phyloP scores from a whole-genome alignment of 2,797 vertebrate genomes.

The Myotis daubentonii region DNA sequence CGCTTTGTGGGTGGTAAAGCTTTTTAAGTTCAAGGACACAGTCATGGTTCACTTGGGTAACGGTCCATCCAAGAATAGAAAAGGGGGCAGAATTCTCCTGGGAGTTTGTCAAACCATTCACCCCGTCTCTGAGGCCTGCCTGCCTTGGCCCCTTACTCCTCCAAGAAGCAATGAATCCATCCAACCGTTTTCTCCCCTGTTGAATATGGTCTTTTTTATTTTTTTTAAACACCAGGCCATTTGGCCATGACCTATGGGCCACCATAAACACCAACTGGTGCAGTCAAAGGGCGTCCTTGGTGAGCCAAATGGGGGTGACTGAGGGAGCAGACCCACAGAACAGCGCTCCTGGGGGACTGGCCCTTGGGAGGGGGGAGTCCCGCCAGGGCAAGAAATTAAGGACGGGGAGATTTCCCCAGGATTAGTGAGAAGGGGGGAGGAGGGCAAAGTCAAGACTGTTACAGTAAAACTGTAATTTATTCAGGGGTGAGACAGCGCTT shows the following conservation, averaged over 20 bases:
- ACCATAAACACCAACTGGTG: constrained; percentile 54
- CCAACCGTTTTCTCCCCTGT: neutral
- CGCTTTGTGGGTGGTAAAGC: neutral
- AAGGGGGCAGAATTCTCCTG: neutral
- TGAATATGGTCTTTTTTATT: neutral
- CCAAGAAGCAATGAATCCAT: neutral
- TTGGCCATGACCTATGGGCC: constrained; percentile 28
- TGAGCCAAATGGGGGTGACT: neutral
- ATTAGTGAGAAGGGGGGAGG: fast-evolving
- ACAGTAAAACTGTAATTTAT: neutral
- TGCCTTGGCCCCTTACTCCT: neutral
- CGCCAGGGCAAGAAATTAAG: fast-evolving
- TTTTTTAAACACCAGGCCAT: constrained; percentile 33
- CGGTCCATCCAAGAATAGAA: neutral
- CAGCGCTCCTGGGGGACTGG: neutral
- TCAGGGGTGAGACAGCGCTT: neutral
- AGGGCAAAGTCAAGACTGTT: neutral
- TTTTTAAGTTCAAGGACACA: neutral
- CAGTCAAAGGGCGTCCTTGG: neutral
- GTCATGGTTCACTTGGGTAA: neutral
- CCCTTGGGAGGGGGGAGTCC: neutral
- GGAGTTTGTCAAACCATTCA: neutral
- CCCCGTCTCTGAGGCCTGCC: neutral
- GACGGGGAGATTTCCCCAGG: neutral
- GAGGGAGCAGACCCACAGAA: neutral